Percentiles rank a stretch among this genome's conserved stretches.
phyloP scores from a whole-genome alignment of 2,113 vertebrate genomes.

The Odobenus rosmarus region DNA sequence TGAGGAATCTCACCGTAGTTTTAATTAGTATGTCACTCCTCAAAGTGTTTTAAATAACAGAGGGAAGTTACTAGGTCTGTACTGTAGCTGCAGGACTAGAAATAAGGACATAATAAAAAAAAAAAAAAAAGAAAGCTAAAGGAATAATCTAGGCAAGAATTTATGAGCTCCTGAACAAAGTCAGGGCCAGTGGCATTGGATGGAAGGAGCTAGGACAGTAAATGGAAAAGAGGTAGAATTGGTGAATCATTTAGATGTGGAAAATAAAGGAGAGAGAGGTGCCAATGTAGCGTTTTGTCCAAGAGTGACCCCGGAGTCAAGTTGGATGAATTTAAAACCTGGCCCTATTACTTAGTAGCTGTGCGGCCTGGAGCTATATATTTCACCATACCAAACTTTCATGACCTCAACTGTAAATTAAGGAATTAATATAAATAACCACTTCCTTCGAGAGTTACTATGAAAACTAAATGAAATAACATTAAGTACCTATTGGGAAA shows the following conservation, averaged over 20 bases:
- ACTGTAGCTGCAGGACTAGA: background rate
- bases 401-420: background rate
- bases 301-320: background rate
- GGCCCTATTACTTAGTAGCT: background rate
- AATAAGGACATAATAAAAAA: background rate
- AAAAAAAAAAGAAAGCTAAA: background rate
- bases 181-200: background rate
- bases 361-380: background rate
- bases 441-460: constrained; percentile 21
- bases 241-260: background rate
- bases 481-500: background rate
- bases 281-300: background rate
- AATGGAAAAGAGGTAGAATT: background rate
- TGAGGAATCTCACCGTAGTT: background rate
- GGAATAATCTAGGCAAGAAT: background rate
- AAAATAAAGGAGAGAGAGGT: background rate
- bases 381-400: background rate
- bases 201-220: background rate
- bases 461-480: background rate
- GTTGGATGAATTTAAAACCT: background rate
- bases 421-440: background rate
- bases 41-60: background rate
- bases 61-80: background rate
- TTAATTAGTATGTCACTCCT: background rate
- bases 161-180: background rate